phyloP scores from a whole-genome alignment of 92 coral and sea anemone species.

The Paramuricea clavata region DNA sequence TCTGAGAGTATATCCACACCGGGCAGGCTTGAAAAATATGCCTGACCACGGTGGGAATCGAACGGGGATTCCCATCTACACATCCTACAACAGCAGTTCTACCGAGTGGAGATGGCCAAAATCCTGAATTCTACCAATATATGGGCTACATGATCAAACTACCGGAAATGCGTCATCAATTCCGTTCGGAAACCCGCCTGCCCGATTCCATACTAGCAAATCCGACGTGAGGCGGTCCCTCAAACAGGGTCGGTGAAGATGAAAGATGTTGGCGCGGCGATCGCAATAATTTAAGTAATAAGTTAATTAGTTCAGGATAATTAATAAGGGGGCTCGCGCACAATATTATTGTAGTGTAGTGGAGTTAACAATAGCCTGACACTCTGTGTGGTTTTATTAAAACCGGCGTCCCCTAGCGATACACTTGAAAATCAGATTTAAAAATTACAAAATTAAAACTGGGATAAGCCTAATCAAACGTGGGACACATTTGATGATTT shows the following conservation, averaged over 20 bases:
- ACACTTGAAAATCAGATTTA: not conserved
- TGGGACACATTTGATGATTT: not conserved
- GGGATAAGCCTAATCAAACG: not conserved
- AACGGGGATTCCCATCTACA: no score
- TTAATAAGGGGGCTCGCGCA: slow-evolving; percentile 15
- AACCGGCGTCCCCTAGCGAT: not conserved
- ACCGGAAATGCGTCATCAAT: not conserved
- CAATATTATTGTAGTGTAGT: slow-evolving; percentile 4
- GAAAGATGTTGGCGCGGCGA: slow-evolving; percentile 21
- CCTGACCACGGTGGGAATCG: no score
- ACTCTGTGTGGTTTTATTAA: slow-evolving; percentile 12
- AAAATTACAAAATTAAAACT: not conserved
- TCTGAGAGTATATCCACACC: no score
- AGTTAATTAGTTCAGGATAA: slow-evolving; percentile 50
- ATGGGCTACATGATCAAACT: not conserved
- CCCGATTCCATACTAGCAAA: not conserved
- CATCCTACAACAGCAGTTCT: no score
- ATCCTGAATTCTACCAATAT: no score
- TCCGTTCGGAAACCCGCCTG: slow-evolving; percentile 24
- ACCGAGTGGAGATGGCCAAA: no score
- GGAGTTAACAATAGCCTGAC: not conserved
- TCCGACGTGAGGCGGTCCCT: slow-evolving; percentile 9
- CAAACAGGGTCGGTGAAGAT: slow-evolving; percentile 21
- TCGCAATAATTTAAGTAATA: slow-evolving; percentile 47
- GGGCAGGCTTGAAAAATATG: no score